Base-by-base conservation (phyloP, 2,113 vertebrate genomes). In the Platycercus adscitus region DNA sequence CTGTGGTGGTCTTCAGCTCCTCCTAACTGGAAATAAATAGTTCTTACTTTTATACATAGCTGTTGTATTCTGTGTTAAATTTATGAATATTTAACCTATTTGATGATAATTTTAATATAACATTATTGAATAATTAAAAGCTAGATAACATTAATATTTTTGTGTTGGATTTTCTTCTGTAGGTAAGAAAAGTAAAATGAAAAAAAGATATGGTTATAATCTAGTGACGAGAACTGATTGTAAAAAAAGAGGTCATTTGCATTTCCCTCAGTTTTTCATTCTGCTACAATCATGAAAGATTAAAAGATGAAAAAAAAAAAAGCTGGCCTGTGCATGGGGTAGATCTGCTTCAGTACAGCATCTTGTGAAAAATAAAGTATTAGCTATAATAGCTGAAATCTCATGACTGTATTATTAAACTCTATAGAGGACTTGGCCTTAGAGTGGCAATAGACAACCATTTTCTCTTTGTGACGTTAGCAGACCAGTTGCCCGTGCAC, bases 361-460 rank as follows among this genome's bases (percentile, higher is more conserved):
- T 73, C 53, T 75, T 81, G 64, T 79, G 72, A 79, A 81, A 28
- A 72, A 50, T 50, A 20, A 75, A 78, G n/a, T 63, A 33, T 53
- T n/a, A 78, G 31, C 17, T 84, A 39, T 53, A 81, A 39, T 12
- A 81, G 31, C 39, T 60, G 61, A 19, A 41, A 66, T 69, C 31
- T 70, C 33, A 10, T 19, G 23, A 33, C 53, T 75, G 3, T 31
- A 18, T 81, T 66, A 29, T 70, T 60, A 47, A 83, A 33, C 21
- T 71, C 56, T 66, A 3, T 8, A n/a, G 37, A 71, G 41, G 3
- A 75, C 28, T 11, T 55, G 46, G 25, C 25, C 25, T 53, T 28
- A 13, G 2, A 52, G 43, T 20, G 47, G 5, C 46, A 43, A 3
- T 13, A 46, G 19, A 7, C 0, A 2, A 29, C 14, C 2, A 1